Base-by-base conservation (phyloP, 2,797 vertebrate species). In the Macroramphosus scolopax region DNA sequence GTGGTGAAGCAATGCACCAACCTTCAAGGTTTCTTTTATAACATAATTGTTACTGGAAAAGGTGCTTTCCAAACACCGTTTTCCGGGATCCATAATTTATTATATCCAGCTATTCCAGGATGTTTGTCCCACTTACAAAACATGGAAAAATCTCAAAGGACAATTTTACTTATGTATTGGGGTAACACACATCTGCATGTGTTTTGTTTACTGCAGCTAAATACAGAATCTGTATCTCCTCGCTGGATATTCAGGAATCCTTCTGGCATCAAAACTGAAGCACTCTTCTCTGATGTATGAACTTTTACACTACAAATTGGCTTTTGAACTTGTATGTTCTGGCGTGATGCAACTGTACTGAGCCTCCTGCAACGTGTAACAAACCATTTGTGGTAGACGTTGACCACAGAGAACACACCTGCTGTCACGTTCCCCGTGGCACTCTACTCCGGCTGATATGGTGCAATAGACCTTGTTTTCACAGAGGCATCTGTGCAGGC, bases 401-500 rank as follows among this genome's bases (percentile, higher is more conserved):
- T 5, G 1, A 56, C 18, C 47, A 24, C 30, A 51, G 40, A 32
- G 13, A 24, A 42, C n/a, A 51, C 8, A 52, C n/a, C 46, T 43
- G 44, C 32, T 53, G 42, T 37, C 37, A 17, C 30, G 38, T 49
- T 20, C 17, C 12, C 46, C 33, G 20, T 15, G 9, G 11, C 5
- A 9, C 20, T 31, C 57, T 63, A 40, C 13, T 15, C 31, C 2
- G 10, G 6, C 17, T 58, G n/a, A 37, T 58, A 51, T 73, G 77
- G 71, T 26, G 64, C 66, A 80, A 64, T 7, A 59, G 15, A 28
- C 31, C 17, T 63, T 68, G 42, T 78, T 81, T 65, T 68, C 14
- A 28, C 30, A 5, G 18, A 37, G 32, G 41, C 2, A 6, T 47
- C 17, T 40, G 7, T 47, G 48, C 43, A 63, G 46, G 51, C 62